Base-by-base conservation (phyloP, 2,797 vertebrate genomes). In the Cetoscarus ocellatus region DNA sequence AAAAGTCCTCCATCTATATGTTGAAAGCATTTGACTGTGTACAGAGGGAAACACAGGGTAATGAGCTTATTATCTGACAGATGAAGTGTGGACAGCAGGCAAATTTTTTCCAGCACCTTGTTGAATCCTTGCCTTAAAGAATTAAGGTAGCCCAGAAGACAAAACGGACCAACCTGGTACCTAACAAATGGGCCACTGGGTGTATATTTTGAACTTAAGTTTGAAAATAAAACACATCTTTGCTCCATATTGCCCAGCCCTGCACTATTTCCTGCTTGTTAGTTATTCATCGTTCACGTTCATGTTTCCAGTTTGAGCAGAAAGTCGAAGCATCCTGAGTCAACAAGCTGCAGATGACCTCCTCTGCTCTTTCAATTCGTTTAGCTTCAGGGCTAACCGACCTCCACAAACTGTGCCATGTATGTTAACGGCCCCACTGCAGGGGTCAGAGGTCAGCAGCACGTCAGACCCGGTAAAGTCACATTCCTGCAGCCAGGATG, bases 381-480 rank as follows among this genome's bases (percentile, higher is more conserved):
- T n/a, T 5, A 17, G 45, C 58, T 54, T 42, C 10, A 35, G 56
- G 49, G 56, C 42, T 45, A 34, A 58, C 67, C n/a, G 48, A 72
- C 51, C 51, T 34, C 50, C 17, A 19, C 17, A 53, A 51, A 40
- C 9, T 63, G 54, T 11, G 10, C 38, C 45, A 3, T 5, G 60
- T 43, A 36, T 49, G 49, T 56, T 61, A 13, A n/a, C 6, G 13
- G 45, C 39, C 14, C 14, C 19, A 6, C 35, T 19, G 3, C 47
- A 55, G 11, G 45, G 54, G 73, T 60, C 65, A 55, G 15, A 45
- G 61, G 58, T 79, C 65, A 57, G 61, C 44, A 27, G 56, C 43
- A 35, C 11, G 55, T 57, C 70, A 53, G 39, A n/a, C 17, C 55
- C 17, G 7, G 47, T 53, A 17, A 38, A 63, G 44, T 52, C 42